Evolutionary conservation across 1,140 invertebrate genomes (phyloP), one percentile per base, ranked within the genome.

Genomic region (Hydropsyche tenuis): DNA sequence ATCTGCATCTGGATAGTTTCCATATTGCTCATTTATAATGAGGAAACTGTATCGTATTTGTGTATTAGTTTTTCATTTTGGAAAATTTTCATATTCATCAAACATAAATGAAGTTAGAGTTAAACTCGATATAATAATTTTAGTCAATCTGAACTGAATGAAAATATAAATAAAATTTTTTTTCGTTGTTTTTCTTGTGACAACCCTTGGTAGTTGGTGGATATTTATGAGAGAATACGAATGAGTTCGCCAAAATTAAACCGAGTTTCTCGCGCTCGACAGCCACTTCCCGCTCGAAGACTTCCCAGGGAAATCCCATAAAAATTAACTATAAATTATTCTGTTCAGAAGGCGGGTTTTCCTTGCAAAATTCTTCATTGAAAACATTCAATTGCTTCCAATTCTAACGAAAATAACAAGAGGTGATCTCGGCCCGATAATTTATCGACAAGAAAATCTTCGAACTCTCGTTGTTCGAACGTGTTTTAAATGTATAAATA

Each of bases 281-380:
- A 62, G 63, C 69, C 69, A 27, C 46, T 22, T 56, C 51, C n/a
- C 69, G 7, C 30, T 46, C 60, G 69, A 56, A 37, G 27, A 70
- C 56, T 46, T 70, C 37, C 46, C 51, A 18, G 20, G 43, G 23
- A 51, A 56, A 70, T 42, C 68, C 20, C 51, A 70, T 70, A 70
- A 70, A 70, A 70, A 70, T 70, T 70, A 56, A 46, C 68, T 25
- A 70, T 70, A 70, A 70, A 70, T 70, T 70, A 68, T 45, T 43
- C 63, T 16, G 16, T n/a, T n/a, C n/a, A n/a, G n/a, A n/a, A n/a
- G 23, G 14, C n/a, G 23, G n/a, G 14, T 22, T 25, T 25, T 18
- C 48, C 48, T 16, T 20, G 22, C 18, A 16, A 2, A 20, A 60
- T 1, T 11, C 7, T 25, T n/a, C 60, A 23, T 25, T 6, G 12